Evolutionary conservation across 2,888 invertebrate genomes (phyloP).

Genomic region (Cerastis rubricosa): DNA sequence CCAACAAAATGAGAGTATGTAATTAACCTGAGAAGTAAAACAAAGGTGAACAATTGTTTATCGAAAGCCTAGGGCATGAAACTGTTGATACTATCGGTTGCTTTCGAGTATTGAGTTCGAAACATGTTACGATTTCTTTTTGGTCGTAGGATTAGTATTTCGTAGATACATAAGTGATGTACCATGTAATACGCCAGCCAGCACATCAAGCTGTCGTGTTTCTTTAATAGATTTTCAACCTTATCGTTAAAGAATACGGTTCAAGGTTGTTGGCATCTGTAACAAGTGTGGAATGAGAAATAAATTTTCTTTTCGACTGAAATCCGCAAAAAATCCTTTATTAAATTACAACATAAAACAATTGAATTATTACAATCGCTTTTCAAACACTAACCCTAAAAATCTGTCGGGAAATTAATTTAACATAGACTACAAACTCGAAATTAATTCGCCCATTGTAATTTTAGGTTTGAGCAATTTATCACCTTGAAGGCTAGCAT

Average conservation of each 20-base stretch:
- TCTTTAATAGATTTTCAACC: too few species aligned
- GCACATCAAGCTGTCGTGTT: too few species aligned
- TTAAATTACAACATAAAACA: conserved; percentile 9
- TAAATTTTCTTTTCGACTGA: not conserved
- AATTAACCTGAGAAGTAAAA: conserved; percentile 73
- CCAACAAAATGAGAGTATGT: conserved; percentile 77
- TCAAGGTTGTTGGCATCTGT: too few species aligned
- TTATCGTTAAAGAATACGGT: too few species aligned
- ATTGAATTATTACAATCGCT: conserved; percentile 39
- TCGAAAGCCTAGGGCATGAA: conserved; percentile 68
- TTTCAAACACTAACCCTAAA: conserved; percentile 46
- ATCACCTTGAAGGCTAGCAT: conserved; percentile 47
- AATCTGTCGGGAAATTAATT: conserved; percentile 45
- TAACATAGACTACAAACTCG: conserved; percentile 54
- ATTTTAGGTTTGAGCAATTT: conserved; percentile 48
- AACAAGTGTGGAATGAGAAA: not conserved
- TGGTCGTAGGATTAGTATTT: not conserved
- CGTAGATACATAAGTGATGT: not conserved
- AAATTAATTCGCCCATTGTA: conserved; percentile 59
- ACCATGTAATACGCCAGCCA: not conserved
- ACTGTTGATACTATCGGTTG: conserved; percentile 66
- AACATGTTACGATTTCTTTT: not conserved
- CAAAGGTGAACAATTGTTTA: conserved; percentile 78
- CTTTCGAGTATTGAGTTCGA: conserved; percentile 26
- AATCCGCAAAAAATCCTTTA: not conserved